A percentile compares a stretch with the other conserved stretches of the same genome.
Evolutionary conservation across 2,797 vertebrate genomes (phyloP).

Genomic region (Gorsachius magnificus): DNA sequence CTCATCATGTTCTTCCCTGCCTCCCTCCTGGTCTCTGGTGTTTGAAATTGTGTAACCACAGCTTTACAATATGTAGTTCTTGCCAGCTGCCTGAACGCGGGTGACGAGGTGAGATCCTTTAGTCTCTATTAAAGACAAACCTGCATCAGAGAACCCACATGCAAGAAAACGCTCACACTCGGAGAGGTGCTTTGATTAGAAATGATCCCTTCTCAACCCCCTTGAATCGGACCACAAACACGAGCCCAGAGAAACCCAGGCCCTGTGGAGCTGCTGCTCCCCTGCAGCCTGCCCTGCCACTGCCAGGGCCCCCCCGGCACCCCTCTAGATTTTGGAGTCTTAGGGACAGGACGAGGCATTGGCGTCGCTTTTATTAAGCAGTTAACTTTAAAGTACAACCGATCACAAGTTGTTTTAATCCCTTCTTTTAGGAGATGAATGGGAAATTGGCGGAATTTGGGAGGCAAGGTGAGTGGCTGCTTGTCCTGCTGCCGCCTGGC

Average conservation of each 20-base stretch:
- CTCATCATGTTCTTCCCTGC: neutral
- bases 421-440: slow-evolving; percentile 76
- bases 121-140: neutral
- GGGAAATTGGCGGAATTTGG: slow-evolving; percentile 87
- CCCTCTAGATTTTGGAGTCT: neutral
- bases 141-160: neutral
- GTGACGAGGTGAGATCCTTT: neutral
- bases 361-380: neutral
- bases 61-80: neutral
- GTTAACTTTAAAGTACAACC: neutral
- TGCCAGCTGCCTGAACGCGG: fast-evolving
- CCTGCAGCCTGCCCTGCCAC: fast-evolving
- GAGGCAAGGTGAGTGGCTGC: slow-evolving; percentile 81
- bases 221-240: too few relatives aligned
- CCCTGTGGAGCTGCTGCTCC: neutral
- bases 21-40: neutral
- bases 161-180: fast-evolving
- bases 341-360: neutral
- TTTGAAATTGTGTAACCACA: neutral
- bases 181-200: neutral
- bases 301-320: neutral
- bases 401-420: neutral
- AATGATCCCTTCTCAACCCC: neutral
- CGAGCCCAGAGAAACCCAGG: neutral
- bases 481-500: neutral